Evolutionary conservation across 1,140 invertebrate genomes (phyloP).

Genomic region (Ridgeia piscesae): DNA sequence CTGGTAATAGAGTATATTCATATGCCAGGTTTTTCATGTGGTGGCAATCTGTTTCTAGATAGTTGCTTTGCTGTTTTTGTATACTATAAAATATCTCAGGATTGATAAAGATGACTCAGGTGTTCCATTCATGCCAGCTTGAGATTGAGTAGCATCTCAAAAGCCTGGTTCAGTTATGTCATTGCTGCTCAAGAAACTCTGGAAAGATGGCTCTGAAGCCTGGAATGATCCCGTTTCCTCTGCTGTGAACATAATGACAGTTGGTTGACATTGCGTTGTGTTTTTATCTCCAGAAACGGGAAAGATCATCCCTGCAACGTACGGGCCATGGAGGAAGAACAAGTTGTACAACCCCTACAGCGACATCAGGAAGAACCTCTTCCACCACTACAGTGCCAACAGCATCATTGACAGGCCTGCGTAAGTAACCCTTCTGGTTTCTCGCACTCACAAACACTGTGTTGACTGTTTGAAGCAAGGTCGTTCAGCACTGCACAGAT

Average conservation of each 20-base stretch:
- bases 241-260: neutral
- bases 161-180: neutral
- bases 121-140: neutral
- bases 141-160: neutral
- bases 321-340: slow-evolving; percentile 28
- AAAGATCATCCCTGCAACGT: slow-evolving; percentile 27
- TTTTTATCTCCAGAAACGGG: slow-evolving; percentile 23
- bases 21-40: neutral
- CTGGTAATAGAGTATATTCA: neutral
- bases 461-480: neutral
- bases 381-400: slow-evolving; percentile 30
- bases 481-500: neutral
- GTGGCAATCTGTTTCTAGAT: neutral
- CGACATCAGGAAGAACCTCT: slow-evolving; percentile 29
- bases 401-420: slow-evolving; percentile 40
- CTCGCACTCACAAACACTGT: neutral
- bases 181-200: neutral
- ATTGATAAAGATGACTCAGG: neutral
- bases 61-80: neutral
- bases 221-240: neutral
- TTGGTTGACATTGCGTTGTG: neutral
- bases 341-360: slow-evolving; percentile 29
- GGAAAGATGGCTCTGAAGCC: neutral
- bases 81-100: neutral
- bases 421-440: slow-evolving; percentile 35